A percentile compares a stretch with the other conserved stretches of the same genome.
Evolutionary conservation across 2,888 invertebrate genomes (phyloP).

Genomic region (Drosophila buzzatii): DNA sequence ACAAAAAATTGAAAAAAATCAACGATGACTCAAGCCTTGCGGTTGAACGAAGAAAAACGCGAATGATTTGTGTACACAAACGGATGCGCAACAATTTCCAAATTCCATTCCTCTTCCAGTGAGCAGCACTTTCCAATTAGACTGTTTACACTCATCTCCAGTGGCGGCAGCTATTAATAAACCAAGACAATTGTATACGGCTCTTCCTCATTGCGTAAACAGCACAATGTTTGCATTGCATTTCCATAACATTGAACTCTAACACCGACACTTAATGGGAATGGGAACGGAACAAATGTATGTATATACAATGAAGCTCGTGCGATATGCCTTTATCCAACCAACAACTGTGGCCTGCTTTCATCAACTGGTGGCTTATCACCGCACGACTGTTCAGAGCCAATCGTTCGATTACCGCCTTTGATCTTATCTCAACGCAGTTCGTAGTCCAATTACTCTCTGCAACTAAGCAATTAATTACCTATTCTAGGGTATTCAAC

Average conservation of each 20-base stretch:
- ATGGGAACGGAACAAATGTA: conserved; percentile 1
- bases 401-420: conserved; percentile 35
- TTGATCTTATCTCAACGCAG: conserved; percentile 42
- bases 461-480: conserved; percentile 18
- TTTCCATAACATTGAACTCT: conserved; percentile 60
- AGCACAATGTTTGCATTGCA: conserved; percentile 22
- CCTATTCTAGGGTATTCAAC: not conserved
- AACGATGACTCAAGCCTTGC: conserved; percentile 48
- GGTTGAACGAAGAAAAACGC: conserved; percentile 1
- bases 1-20: conserved; percentile 9
- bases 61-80: conserved; percentile 34
- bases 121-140: conserved; percentile 39
- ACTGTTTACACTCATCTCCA: conserved; percentile 44
- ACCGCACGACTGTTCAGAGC: not conserved
- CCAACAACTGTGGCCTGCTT: conserved; percentile 9
- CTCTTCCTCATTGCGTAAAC: conserved; percentile 50
- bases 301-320: conserved; percentile 31
- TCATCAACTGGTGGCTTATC: conserved; percentile 39
- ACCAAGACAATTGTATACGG: conserved; percentile 21
- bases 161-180: conserved; percentile 41
- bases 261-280: conserved; percentile 22
- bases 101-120: conserved; percentile 13
- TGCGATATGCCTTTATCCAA: conserved; percentile 46
- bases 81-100: conserved; percentile 25
- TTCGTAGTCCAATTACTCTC: conserved; percentile 22